phyloP scores from a whole-genome alignment of 2,797 vertebrate species.

The Falco naumanni region DNA sequence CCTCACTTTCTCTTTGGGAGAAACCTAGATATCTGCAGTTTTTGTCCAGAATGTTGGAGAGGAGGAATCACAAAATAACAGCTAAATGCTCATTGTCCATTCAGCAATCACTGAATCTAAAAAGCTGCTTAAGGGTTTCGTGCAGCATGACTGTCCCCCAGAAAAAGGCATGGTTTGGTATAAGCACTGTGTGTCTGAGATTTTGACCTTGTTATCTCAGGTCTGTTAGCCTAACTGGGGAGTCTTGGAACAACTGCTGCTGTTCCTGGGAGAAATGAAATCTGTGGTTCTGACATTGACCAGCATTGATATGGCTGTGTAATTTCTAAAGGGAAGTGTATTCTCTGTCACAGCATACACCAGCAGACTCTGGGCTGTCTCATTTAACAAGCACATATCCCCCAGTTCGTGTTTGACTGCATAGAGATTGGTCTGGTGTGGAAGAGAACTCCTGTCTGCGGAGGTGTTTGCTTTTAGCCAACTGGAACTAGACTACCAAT shows the following conservation, averaged over 20 bases:
- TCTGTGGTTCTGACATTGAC: background rate
- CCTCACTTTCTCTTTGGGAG: background rate
- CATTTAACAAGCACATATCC: background rate
- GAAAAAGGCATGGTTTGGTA: background rate
- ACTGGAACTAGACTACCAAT: background rate
- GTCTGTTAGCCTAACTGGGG: background rate
- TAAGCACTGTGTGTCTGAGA: background rate
- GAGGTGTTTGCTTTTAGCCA: background rate
- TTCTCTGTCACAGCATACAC: background rate
- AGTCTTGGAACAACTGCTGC: background rate
- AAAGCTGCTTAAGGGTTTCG: background rate
- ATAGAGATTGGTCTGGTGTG: background rate
- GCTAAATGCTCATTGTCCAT: background rate
- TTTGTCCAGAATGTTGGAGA: background rate
- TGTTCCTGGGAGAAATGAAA: background rate
- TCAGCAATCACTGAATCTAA: background rate
- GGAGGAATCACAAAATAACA: background rate
- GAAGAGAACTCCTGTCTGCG: background rate
- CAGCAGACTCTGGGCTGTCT: background rate
- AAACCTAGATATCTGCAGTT: background rate
- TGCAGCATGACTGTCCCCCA: rapidly evolving
- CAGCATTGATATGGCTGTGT: background rate
- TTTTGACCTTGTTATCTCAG: background rate
- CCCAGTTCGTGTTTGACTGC: background rate
- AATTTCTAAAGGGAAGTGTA: background rate